Evolutionary conservation across 1,140 invertebrate genomes (phyloP), one percentile per base, ranked within the genome.

Genomic region (Micrasema minimum): DNA sequence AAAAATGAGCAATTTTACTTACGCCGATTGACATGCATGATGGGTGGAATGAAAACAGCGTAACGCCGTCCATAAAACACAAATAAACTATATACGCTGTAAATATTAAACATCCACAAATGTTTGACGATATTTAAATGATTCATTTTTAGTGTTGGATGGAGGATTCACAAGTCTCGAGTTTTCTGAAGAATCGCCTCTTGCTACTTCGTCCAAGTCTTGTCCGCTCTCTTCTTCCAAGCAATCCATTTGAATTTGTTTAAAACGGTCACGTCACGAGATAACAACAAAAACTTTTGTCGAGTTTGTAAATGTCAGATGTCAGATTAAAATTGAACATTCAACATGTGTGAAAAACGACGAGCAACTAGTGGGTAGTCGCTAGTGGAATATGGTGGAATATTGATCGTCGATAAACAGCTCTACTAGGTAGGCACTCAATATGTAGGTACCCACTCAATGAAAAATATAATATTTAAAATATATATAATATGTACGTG

Each of bases 31-130:
- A 72, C 82, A 83, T 83, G 10, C 79, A 69, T 11, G 73, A 80
- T 5, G 83, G 83, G 75, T 85, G 83, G 75, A 83, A 84, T 22
- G 82, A 80, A 75, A 85, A 85, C 20, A 85, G 75, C 12, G 76
- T 57, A n/a, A 77, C 77, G 10, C 79, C 81, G 71, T 79, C 67
- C 50, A 75, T 76, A 69, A 83, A 82, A 73, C 80, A 80, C 53
- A 80, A 80, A 57, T 81, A 84, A 64, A 75, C 64, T 11, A 84
- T 78, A 59, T 82, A 80, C 5, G 76, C 22, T 18, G 75, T 64
- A 48, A 70, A 68, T 23, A 64, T 20, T 18, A 74, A 11, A 22
- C 78, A 31, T 76, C 74, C 74, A 80, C 80, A 22, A 80, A 82
- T 83, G 53, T 78, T n/a, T 80, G 20, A 78, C 20, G 31, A 84